Evolutionary conservation across 2,888 invertebrate species (phyloP).

Genomic region (Apamea sordens): DNA sequence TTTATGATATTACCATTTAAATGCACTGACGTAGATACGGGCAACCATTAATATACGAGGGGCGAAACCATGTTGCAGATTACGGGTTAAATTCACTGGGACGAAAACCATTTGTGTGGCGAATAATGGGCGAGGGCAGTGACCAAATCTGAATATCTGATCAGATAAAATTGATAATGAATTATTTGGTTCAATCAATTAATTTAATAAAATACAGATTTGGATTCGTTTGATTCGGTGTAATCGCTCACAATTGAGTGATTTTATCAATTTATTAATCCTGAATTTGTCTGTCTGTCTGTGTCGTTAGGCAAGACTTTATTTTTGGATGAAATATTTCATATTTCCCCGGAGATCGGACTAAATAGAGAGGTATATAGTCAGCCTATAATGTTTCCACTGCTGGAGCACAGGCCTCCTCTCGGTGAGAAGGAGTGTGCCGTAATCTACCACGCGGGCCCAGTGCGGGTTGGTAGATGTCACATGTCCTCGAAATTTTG

Average conservation of each 20-base stretch:
- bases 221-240: not conserved
- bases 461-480: too few relatives aligned
- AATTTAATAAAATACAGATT: conserved; percentile 2
- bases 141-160: conserved; percentile 22
- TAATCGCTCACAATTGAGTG: not conserved
- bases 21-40: conserved; percentile 27
- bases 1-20: conserved; percentile 44
- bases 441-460: too few relatives aligned
- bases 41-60: conserved; percentile 24
- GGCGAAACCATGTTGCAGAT: conserved; percentile 38
- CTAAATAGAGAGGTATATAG: too few relatives aligned
- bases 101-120: conserved; percentile 11
- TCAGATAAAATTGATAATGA: conserved; percentile 22
- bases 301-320: not conserved
- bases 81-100: conserved; percentile 30
- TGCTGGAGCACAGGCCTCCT: too few relatives aligned
- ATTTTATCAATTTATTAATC: conserved; percentile 1
- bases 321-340: not conserved
- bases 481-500: too few relatives aligned
- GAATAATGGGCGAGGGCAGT: conserved; percentile 8
- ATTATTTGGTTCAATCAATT: not conserved
- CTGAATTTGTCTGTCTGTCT: not conserved
- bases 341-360: too few relatives aligned
- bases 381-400: too few relatives aligned
- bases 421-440: too few relatives aligned